Percentiles rank a stretch among this genome's conserved stretches.
Evolutionary conservation across 2,113 vertebrate genomes (phyloP).

Genomic region (Thalassoma bifasciatum): DNA sequence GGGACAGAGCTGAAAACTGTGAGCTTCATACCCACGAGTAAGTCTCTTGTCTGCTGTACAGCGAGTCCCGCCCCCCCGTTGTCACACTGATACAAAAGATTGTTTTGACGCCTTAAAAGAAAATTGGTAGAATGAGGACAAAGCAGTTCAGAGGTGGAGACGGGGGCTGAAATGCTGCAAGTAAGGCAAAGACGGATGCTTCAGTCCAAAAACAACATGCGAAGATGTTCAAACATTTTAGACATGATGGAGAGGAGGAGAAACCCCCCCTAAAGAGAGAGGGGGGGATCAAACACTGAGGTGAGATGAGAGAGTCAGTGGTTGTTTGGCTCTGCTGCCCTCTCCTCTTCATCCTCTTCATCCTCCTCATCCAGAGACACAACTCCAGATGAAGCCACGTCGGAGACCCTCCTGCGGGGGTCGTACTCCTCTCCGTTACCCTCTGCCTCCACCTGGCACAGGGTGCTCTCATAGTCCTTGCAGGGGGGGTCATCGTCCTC

Average conservation of each 20-base stretch:
- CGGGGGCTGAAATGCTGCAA: slow-evolving; percentile 53
- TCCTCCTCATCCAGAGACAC: slow-evolving; percentile 94
- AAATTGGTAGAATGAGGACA: slow-evolving; percentile 50
- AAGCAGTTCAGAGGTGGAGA: slow-evolving; percentile 29
- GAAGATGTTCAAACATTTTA: slow-evolving; percentile 32
- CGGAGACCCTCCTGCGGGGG: slow-evolving; percentile 88
- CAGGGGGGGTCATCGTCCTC: slow-evolving; percentile 89
- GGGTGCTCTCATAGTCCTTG: slow-evolving; percentile 87
- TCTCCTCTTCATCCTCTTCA: slow-evolving; percentile 76
- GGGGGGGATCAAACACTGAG: slow-evolving; percentile 33
- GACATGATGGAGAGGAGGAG: slow-evolving; percentile 13
- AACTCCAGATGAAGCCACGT: slow-evolving; percentile 93
- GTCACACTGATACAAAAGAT: slow-evolving; percentile 74
- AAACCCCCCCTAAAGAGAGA: slow-evolving; percentile 20
- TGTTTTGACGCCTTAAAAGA: slow-evolving; percentile 83
- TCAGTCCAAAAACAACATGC: slow-evolving; percentile 52
- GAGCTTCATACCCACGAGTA: slow-evolving; percentile 50
- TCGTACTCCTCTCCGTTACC: slow-evolving; percentile 70
- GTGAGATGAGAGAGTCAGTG: slow-evolving; percentile 67
- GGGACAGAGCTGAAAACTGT: slow-evolving; percentile 22
- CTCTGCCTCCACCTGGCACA: slow-evolving; percentile 71
- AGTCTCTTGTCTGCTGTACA: slow-evolving; percentile 10
- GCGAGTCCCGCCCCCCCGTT: slow-evolving; percentile 32
- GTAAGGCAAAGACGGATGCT: slow-evolving; percentile 74
- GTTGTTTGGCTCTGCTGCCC: slow-evolving; percentile 73